Conservation (phyloP, 2,113 vertebrate species). For the Odocoileus virginianus region DNA sequence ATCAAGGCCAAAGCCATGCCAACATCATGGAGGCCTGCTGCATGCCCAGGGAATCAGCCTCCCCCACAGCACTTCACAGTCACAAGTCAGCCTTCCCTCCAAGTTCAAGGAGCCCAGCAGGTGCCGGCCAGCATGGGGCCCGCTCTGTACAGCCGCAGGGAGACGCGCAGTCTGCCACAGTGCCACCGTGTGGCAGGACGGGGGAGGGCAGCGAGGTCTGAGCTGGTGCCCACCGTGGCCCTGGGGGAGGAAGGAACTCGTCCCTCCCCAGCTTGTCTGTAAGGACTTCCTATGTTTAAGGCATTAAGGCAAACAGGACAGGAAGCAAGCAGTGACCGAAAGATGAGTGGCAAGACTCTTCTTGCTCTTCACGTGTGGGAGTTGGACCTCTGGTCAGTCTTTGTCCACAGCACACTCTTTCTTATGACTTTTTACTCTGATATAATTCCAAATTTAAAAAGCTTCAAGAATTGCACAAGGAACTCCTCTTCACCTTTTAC, state of each 20-base stretch:
- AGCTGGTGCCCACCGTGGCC: not conserved
- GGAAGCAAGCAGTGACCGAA: not conserved
- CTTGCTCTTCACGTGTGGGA: not conserved
- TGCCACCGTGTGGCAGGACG: not conserved
- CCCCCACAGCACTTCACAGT: rapidly evolving
- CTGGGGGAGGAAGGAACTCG: not conserved
- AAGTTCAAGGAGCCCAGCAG: not conserved
- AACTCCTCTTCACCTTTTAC: not conserved
- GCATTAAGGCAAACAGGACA: not conserved
- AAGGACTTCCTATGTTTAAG: not conserved
- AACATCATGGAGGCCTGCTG: not conserved
- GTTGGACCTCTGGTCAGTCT: not conserved
- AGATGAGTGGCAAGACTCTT: not conserved
- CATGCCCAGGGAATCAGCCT: too few relatives aligned
- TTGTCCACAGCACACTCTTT: not conserved
- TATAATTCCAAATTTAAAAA: not conserved
- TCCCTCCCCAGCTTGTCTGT: not conserved
- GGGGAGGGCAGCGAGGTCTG: not conserved
- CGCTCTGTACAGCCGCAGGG: rapidly evolving
- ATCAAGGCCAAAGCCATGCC: not conserved
- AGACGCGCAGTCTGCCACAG: not conserved
- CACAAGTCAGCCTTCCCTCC: not conserved
- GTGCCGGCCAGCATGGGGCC: not conserved
- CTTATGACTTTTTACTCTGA: not conserved
- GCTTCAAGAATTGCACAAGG: not conserved